Base-by-base conservation (phyloP, 2,797 vertebrate species). In the Melanotaenia parkinsoni region DNA sequence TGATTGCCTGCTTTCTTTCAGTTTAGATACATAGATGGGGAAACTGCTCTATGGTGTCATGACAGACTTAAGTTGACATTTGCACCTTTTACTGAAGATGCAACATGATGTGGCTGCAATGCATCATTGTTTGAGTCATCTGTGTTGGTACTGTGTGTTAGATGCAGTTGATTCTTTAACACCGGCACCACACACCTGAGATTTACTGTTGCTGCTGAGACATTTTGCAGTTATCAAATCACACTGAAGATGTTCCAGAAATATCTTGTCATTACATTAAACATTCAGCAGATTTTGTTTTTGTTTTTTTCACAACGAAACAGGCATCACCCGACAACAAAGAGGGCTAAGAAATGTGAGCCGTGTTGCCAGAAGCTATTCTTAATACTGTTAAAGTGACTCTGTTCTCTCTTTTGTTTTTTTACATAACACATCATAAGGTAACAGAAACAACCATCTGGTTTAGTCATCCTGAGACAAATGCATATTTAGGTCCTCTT, bases 201-300 rank as follows among this genome's bases (percentile, higher is more conserved):
- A 73, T 86, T 80, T 79, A 67, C 53, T 68, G 77, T 67, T 22
- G 68, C 63, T 24, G 60, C 45, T 20, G 73, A 85, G 76, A 84
- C 37, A 51, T 40, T 70, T 75, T 33, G 26, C 64, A 64, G 61
- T 56, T 26, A 71, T 75, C 59, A 67, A 65, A 78, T 58, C 67
- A 40, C 58, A 35, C 28, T 3, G 74, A 68, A 65, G 66, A 69
- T 58, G 72, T 28, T 76, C 77, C 85, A 86, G 74, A 88, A 90
- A 89, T 87, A 83, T 78, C 74, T 73, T 59, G 68, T 62, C 70
- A 75, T 84, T 77, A 80, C 71, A 87, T 87, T 70, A 82, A 74
- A 45, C 61, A 35, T 85, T 70, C 62, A 77, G 61, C 60, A 73
- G 65, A 74, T 75, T 77, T 57, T 45, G 37, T 38, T 53, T 22